Conservation (phyloP, 1,140 invertebrate species). For the Bombus terrestris region DNA sequence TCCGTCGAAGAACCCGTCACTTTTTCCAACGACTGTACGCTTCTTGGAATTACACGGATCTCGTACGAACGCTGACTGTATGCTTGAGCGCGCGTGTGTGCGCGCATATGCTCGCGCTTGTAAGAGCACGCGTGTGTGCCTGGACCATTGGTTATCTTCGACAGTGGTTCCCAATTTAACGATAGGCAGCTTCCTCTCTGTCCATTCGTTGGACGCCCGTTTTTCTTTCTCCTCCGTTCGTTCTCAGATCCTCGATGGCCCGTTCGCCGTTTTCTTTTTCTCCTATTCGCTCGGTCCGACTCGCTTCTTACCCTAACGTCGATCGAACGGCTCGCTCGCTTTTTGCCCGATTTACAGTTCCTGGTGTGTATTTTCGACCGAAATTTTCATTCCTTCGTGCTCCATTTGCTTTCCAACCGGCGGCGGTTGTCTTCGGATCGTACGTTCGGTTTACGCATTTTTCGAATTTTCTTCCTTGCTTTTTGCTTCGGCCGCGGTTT, state of each 20-base stretch:
- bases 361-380: neutral
- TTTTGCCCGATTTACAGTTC: neutral
- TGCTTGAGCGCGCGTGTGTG: neutral
- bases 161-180: constrained; percentile 69
- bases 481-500: neutral
- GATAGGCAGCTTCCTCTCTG: neutral
- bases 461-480: neutral
- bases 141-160: constrained; percentile 70
- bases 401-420: neutral
- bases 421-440: neutral
- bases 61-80: constrained; percentile 57
- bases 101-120: constrained; percentile 5
- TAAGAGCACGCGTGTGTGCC: constrained; percentile 38
- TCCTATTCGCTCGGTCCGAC: neutral
- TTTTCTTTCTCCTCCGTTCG: neutral
- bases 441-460: neutral
- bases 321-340: neutral
- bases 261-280: neutral
- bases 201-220: neutral
- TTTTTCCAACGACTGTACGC: constrained; percentile 79
- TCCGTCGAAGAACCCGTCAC: constrained; percentile 60
- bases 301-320: neutral
- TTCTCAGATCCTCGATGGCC: neutral
- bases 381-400: neutral
- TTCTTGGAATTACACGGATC: constrained; percentile 78